Evolutionary conservation across 2,113 vertebrate species (phyloP).

Genomic region (Odontophorus gujanensis): DNA sequence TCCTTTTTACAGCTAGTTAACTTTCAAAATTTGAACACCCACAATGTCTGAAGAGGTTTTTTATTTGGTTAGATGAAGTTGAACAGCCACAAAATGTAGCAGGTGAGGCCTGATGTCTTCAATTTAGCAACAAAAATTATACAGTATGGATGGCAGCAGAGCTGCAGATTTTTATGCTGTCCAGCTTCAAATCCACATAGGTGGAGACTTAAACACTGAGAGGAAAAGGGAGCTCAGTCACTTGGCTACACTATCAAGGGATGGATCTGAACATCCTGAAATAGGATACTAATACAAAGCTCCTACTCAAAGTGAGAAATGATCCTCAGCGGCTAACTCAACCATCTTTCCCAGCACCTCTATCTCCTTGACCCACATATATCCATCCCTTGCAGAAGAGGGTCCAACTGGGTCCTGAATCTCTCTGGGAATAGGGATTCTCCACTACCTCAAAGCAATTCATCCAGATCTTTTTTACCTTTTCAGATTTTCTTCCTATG

Average conservation of each 20-base stretch:
- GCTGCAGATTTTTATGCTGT: neutral
- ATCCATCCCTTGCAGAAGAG: neutral
- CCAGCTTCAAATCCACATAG: neutral
- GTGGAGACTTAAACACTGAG: neutral
- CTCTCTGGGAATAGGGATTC: neutral
- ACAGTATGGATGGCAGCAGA: neutral
- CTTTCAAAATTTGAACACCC: neutral
- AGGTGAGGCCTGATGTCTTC: neutral
- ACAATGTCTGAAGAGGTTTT: neutral
- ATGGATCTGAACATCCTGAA: neutral
- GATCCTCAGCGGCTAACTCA: neutral
- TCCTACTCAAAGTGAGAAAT: neutral
- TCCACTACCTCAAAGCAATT: neutral
- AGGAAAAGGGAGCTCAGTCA: neutral
- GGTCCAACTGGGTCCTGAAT: neutral
- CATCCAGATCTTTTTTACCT: neutral
- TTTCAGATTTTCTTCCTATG: neutral
- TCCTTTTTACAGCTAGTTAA: neutral
- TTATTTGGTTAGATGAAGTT: neutral
- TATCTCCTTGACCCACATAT: neutral
- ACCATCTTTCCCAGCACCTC: neutral
- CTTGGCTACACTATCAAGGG: neutral
- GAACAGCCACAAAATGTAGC: neutral
- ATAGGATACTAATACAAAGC: neutral
- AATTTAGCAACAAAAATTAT: neutral